These are phyloP conservation scores for Scaptomyza caliginosa DNA, from an alignment of 2,888 invertebrate species.

Conservation along the genomic window DNA sequence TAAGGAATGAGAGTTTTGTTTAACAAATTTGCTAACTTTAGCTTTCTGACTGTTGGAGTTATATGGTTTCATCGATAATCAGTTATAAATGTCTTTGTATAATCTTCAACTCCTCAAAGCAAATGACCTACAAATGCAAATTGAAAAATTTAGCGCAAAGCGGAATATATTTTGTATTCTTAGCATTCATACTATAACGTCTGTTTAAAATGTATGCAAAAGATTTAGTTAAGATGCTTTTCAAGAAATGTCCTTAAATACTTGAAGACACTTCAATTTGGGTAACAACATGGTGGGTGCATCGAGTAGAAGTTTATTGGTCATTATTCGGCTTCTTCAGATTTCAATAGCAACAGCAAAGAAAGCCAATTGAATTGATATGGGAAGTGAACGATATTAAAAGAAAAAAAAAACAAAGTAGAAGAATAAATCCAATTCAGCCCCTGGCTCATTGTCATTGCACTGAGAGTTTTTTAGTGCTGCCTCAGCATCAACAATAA, in stretches of 20 bases:
- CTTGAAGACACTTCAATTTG: constrained; percentile 10
- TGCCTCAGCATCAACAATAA: constrained; percentile 58
- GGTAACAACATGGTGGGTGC: constrained; percentile 1
- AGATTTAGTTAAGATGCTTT: not conserved
- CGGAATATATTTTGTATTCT: too few relatives aligned
- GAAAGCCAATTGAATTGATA: not conserved
- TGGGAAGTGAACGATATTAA: not conserved
- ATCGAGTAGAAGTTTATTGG: constrained; percentile 53
- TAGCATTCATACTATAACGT: too few relatives aligned
- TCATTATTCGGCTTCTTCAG: constrained; percentile 49
- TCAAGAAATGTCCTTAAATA: constrained; percentile 6
- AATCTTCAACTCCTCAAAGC: too few relatives aligned
- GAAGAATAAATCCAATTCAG: constrained; percentile 36
- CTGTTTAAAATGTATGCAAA: not conserved
- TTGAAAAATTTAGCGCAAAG: too few relatives aligned
- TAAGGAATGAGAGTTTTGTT: too few relatives aligned
- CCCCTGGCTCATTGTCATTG: constrained; percentile 50
- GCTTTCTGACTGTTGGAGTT: too few relatives aligned
- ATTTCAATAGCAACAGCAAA: constrained; percentile 12
- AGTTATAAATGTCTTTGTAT: too few relatives aligned
- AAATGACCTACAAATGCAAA: too few relatives aligned
- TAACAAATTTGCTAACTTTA: too few relatives aligned
- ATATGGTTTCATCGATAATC: too few relatives aligned
- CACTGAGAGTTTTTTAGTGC: constrained; percentile 53
- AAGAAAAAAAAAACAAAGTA: not conserved